A percentile compares a stretch with the other conserved stretches of the same genome.
Evolutionary conservation across 2,113 vertebrate species (phyloP).

Genomic region (Takifugu bimaculatus): DNA sequence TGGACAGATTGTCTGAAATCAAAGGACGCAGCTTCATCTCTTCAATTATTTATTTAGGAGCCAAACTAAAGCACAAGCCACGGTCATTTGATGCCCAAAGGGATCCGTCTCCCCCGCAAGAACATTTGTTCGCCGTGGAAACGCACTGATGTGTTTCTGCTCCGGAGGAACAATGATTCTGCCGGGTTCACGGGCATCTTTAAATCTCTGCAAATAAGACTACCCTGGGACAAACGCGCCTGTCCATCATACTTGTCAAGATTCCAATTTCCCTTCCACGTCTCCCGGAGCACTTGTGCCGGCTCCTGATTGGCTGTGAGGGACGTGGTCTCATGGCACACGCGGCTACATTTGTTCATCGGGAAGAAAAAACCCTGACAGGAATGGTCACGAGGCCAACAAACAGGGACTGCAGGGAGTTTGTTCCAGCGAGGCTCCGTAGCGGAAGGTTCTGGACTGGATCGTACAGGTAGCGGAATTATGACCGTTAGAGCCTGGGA

Average conservation of each 20-base stretch:
- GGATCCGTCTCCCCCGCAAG: slow-evolving; percentile 51
- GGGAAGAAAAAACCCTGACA: slow-evolving; percentile 63
- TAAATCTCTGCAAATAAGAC: slow-evolving; percentile 69
- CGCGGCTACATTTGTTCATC: slow-evolving; percentile 69
- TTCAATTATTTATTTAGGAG: slow-evolving; percentile 69
- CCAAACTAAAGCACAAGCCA: slow-evolving; percentile 59
- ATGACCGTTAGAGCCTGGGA: slow-evolving; percentile 13
- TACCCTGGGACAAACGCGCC: slow-evolving; percentile 63
- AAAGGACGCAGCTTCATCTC: slow-evolving; percentile 48
- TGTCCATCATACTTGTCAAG: slow-evolving; percentile 72
- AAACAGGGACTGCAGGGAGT: slow-evolving; percentile 56
- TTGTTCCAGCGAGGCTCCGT: slow-evolving; percentile 23
- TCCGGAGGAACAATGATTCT: slow-evolving; percentile 58
- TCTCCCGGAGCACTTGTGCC: slow-evolving; percentile 53
- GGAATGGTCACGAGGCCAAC: slow-evolving; percentile 59
- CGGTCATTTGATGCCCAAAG: slow-evolving; percentile 62
- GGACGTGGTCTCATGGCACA: slow-evolving; percentile 62
- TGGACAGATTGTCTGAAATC: slow-evolving; percentile 57
- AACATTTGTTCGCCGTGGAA: too few relatives aligned
- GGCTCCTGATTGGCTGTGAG: slow-evolving; percentile 54
- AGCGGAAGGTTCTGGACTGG: too few relatives aligned
- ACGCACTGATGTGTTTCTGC: too few relatives aligned
- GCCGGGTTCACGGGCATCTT: slow-evolving; percentile 57
- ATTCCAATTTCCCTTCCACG: slow-evolving; percentile 68
- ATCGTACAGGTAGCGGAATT: slow-evolving; percentile 12